Evolutionary conservation across 2,113 vertebrate species (phyloP).

Genomic region (Myotis brandtii): DNA sequence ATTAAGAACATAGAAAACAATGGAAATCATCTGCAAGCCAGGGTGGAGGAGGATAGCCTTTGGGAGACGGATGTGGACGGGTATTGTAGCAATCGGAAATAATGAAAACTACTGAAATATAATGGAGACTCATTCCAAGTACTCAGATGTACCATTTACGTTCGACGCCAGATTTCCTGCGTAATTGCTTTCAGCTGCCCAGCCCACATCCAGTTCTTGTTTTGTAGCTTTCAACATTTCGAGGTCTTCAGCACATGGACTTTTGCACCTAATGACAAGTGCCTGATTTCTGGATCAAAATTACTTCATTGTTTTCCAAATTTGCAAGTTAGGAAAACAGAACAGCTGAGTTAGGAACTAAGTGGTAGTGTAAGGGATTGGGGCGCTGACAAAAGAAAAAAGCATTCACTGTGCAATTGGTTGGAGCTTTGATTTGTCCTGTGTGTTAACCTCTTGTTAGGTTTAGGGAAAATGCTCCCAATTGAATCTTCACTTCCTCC

Average conservation of each 20-base stretch:
- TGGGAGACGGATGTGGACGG: background rate
- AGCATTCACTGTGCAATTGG: background rate
- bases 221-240: background rate
- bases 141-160: slow-evolving; percentile 10
- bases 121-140: slow-evolving; percentile 31
- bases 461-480: background rate
- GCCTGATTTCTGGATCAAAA: background rate
- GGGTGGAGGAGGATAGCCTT: background rate
- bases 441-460: background rate
- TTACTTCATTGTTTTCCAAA: background rate
- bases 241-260: background rate
- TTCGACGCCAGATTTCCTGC: background rate
- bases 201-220: background rate
- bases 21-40: slow-evolving; percentile 16
- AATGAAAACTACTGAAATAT: background rate
- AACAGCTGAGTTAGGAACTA: background rate
- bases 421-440: background rate
- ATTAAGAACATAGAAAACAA: slow-evolving; percentile 42
- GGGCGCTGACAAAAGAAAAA: background rate
- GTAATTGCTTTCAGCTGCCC: slow-evolving; percentile 46
- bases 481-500: background rate
- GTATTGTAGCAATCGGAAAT: background rate
- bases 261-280: background rate
- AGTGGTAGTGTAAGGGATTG: background rate
- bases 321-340: background rate